Evolutionary conservation across 2,888 invertebrate genomes (phyloP).

Genomic region (Deroplatys truncata): DNA sequence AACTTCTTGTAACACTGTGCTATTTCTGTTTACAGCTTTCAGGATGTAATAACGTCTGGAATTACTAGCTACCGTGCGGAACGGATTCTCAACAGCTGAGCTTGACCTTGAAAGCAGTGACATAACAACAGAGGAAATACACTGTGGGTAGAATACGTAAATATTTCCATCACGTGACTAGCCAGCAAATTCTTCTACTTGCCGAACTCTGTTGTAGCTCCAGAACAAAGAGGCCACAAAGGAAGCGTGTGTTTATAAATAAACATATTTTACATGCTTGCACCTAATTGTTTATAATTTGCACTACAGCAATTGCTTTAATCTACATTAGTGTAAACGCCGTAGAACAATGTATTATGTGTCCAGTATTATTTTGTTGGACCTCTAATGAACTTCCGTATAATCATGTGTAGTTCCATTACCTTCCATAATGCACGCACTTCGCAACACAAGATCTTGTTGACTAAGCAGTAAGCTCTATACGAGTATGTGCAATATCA

Average conservation of each 20-base stretch:
- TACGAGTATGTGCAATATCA: too few species aligned
- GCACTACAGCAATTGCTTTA: too few species aligned
- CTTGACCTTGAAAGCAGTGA: neutral
- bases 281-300: neutral
- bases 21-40: neutral
- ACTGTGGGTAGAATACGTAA: neutral
- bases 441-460: too few species aligned
- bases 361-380: too few species aligned
- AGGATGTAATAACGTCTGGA: neutral
- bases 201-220: neutral
- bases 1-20: neutral
- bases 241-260: too few species aligned
- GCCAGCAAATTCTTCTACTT: neutral
- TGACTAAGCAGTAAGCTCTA: too few species aligned
- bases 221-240: neutral
- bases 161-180: neutral
- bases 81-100: neutral
- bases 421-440: too few species aligned
- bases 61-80: neutral
- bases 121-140: neutral
- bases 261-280: neutral
- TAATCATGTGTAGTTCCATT: too few species aligned
- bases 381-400: too few species aligned
- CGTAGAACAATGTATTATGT: too few species aligned
- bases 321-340: too few species aligned